Base-by-base conservation (phyloP, 2,888 invertebrate genomes). In the Phaedon cochleariae region DNA sequence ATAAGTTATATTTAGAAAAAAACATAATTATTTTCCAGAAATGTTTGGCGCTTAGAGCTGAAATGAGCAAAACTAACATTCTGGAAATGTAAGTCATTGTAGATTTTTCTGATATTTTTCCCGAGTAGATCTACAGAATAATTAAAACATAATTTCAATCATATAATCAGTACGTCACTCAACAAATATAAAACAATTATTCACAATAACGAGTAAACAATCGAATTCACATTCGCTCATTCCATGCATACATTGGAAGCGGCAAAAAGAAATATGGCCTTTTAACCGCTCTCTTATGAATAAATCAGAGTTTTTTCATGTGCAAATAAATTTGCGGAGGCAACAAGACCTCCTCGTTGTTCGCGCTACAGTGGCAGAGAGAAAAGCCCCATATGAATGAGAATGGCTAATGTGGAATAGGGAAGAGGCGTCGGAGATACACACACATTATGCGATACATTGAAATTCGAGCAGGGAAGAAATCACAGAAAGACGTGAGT, bases 251-350 rank as follows among this genome's bases (percentile, higher is more conserved):
- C 22, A 46, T 57, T 57, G 15, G 22, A 17, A 15, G 41, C 45
- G 45, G 15, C 48, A 26, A 66, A 65, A 70, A 66, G 69, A 72
- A 72, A 74, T 69, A 74, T 74, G 65, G 73, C 67, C 67, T 70
- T 71, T 72, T 74, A 74, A 73, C 68, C 68, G 71, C 62, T 59
- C 59, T 54, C 49, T 63, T 72, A 70, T 73, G 74, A 71, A 74
- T 74, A 74, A 73, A 74, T 73, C 73, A 73, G 70, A 59, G 69
- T 72, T 73, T 68, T 67, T 70, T 70, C 70, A 66, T 73, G 71
- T 74, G 71, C 72, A 74, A 74, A 74, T 73, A 73, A 73, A 74
- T 74, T 69, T 71, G 65, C 63, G 69, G 66, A 62, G 60, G 65
- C 65, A 70, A 68, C 70, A 71, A 68, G 71, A 61, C 70, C 58